Percentiles rank a stretch among this genome's conserved stretches.
These are phyloP conservation scores for Neosilurus hyrtlii DNA, from an alignment of 2,797 vertebrate genomes.

Conservation along the genomic window DNA sequence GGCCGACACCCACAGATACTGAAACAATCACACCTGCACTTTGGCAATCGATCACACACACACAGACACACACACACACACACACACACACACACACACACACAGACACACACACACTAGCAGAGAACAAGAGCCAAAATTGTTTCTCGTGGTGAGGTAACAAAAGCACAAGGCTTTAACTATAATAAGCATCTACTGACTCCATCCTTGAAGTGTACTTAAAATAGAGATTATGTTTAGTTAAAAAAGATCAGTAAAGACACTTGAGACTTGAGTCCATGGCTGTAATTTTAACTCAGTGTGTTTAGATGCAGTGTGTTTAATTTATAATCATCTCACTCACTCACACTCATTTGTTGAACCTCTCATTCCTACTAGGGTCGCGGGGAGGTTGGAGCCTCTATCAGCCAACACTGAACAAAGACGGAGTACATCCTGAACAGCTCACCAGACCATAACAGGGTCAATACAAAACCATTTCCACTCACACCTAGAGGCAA, in stretches of 20 bases:
- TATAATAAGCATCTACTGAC: neutral
- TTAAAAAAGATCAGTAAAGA: neutral
- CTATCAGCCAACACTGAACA: too few species aligned
- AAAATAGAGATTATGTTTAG: constrained; percentile 10
- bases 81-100: neutral
- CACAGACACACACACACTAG: neutral
- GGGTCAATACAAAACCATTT: too few species aligned
- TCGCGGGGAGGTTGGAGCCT: too few species aligned
- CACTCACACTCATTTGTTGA: too few species aligned
- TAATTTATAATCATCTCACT: too few species aligned
- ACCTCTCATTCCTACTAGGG: too few species aligned
- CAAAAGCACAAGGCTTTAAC: constrained; percentile 20
- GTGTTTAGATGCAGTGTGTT: neutral
- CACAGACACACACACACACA: neutral
- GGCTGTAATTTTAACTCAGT: neutral
- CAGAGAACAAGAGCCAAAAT: constrained; percentile 1
- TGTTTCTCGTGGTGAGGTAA: neutral
- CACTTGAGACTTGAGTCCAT: neutral
- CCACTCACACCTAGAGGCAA: too few species aligned
- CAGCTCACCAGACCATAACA: too few species aligned
- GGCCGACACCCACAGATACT: constrained; percentile 17
- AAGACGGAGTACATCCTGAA: too few species aligned
- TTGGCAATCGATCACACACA: constrained; percentile 20
- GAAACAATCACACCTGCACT: constrained; percentile 24
- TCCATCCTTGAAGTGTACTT: neutral